Evolutionary conservation across 2,113 vertebrate genomes (phyloP), one percentile per base, ranked within the genome.

Genomic region (Vulpes vulpes): DNA sequence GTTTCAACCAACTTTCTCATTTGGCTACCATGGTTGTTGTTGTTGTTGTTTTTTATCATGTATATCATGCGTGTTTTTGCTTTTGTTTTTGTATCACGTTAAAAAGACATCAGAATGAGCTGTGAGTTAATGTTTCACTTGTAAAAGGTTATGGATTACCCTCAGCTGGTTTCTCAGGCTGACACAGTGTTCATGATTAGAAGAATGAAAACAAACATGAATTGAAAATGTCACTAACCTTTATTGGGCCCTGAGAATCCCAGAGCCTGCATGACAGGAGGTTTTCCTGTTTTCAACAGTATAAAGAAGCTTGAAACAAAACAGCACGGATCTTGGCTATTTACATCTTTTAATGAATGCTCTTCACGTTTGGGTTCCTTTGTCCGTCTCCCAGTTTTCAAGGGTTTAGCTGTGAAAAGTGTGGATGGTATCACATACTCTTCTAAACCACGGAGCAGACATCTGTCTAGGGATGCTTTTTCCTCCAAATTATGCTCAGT

Each of bases 341-440:
- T 99, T 99, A 97, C 98, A 98, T 99, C 96, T 98, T 99, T 98
- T 99, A 99, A 99, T 98, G 98, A 99, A 99, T 98, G 98, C 98
- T 98, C 96, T 98, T 98, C 98, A 98, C 98, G 91, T 98, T 98
- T 98, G 96, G 91, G 96, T 96, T 97, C 95, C 97, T 98, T 99
- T 98, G 98, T 98, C 98, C 93, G 79, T 98, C 97, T 98, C 97
- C 92, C 93, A 97, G 98, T 98, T 99, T 99, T 98, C 97, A 98
- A 98, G 96, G 98, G 97, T 98, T 99, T 98, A 98, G 98, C 98
- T 97, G 97, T 98, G 98, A 98, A 98, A 98, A 98, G 97, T 98
- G 96, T 8, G 98, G 97, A 98, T 98, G 97, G 98, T 98, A 98
- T 98, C 98, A 98, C 98, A 98, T 98, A 98, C 98, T 98, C 97